These are phyloP conservation scores for Hyaena hyaena DNA, from an alignment of 2,113 vertebrate species.

Conservation along the genomic window DNA sequence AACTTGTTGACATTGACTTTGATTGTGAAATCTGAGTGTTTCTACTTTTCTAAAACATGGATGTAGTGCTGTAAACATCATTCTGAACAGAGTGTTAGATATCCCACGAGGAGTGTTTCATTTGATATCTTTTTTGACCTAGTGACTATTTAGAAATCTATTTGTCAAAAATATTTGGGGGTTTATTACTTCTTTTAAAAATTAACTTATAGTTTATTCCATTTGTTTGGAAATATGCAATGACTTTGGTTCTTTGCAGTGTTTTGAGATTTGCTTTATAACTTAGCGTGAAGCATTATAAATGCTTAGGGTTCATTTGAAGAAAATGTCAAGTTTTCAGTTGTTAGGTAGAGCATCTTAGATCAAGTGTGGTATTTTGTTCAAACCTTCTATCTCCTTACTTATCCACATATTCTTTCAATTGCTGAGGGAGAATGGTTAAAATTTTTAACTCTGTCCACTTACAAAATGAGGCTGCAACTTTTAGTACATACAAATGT, in stretches of 20 bases:
- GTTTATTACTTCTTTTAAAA: not conserved
- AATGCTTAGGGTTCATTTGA: not conserved
- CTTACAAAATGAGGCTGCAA: not conserved
- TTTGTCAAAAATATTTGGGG: not conserved
- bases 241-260: not conserved
- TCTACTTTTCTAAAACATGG: not conserved
- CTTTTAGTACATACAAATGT: not conserved
- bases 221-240: not conserved
- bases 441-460: not conserved
- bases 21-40: not conserved
- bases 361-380: not conserved
- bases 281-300: not conserved
- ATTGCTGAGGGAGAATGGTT: not conserved
- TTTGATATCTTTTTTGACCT: not conserved
- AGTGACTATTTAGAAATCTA: not conserved
- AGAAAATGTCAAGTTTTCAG: not conserved
- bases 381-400: not conserved
- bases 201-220: not conserved
- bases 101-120: not conserved
- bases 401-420: not conserved
- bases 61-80: not conserved
- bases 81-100: not conserved
- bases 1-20: not conserved
- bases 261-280: not conserved
- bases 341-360: not conserved